Base-by-base conservation (phyloP, 2,113 vertebrate species). In the Albula goreensis region DNA sequence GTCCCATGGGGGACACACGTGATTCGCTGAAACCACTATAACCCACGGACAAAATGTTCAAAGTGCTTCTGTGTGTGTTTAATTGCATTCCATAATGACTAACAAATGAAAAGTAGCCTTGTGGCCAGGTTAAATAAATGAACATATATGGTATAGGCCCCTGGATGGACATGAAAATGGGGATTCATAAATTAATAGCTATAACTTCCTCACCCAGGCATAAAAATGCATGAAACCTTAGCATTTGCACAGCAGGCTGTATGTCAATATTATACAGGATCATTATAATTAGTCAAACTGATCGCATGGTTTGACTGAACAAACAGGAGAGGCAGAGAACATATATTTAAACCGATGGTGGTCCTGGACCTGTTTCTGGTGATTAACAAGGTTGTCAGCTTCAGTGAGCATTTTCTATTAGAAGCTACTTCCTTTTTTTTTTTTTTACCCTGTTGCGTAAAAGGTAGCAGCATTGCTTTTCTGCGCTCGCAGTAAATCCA, bases 221-320 rank as follows among this genome's bases (percentile, higher is more conserved):
- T 12, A 15, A 41, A 78, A 78, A 12, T 12, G 41, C 77, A 48
- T 15, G 8, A 78, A 78, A 48, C 41, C 77, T 15, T 49, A 5
- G 63, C 63, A 22, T 3, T 22, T 74, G 70, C 70, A 74, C 70
- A 15, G 48, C 11, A 19, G 31, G 11, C 41, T 48, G 50, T 25
- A 79, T 74, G 70, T 66, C 60, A 66, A 78, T 78, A 78, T 78
- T 78, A 25, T 79, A 79, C 78, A 50, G 31, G 12, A 79, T 17
- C 25, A 10, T 79, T 79, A 15, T 48, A 79, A 49, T 49, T 31
- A 25, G 8, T 2, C 31, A n/a, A n/a, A 70, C 22, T 70, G 17
- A 22, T 17, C 9, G 9, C 70, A 74, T 5, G n/a, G 70, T 74
- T 74, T 74, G 1, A 31, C n/a, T 31, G n/a, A 6, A 74, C 22